Evolutionary conservation across 1,140 invertebrate species (phyloP), one percentile per base, ranked within the genome.

Genomic region (Cyrtorhinus lividipennis): DNA sequence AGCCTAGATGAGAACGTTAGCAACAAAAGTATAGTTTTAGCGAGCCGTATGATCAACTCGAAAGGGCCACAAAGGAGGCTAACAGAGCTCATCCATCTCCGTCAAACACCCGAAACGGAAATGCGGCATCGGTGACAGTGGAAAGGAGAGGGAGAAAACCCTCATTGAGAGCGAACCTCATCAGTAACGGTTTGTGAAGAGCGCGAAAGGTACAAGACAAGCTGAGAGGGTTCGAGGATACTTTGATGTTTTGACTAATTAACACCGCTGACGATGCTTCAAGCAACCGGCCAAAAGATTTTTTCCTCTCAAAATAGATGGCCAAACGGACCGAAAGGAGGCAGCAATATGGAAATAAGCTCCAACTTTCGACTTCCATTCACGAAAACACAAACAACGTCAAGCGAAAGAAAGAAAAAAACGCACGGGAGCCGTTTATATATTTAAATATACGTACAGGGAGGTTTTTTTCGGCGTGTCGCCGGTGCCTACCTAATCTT

Each of bases 181-280:
- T 57, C 24, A 57, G 56, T 57, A 10, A 18, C 48, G 15, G 30
- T 8, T 38, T 38, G 5, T 15, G 15, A 38, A 15, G 48, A 57
- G 24, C 20, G 23, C 18, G 56, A 57, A 57, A 22, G 56, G 20
- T n/a, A 2, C 46, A n/a, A 22, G 56, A 24, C 15, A 24, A 24
- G 20, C 18, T 23, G 56, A 13, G 48, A 56, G 48, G 56, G 30
- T 8, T 38, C n/a, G n/a, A n/a, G n/a, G n/a, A 38, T 15, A 57
- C 56, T 57, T 57, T 57, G 56, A 57, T 23, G 56, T 57, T 57
- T 57, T 57, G 56, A 57, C 56, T 57, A 57, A 57, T 57, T 57
- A 57, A 57, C 56, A 24, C 20, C 56, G 56, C 20, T 20, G 24
- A 24, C 20, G 20, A 20, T 15, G 20, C 56, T 2, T 20, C 20